These are phyloP conservation scores for Zoanthus gigantus DNA, from an alignment of 92 coral and sea anemone species.

Conservation along the genomic window DNA sequence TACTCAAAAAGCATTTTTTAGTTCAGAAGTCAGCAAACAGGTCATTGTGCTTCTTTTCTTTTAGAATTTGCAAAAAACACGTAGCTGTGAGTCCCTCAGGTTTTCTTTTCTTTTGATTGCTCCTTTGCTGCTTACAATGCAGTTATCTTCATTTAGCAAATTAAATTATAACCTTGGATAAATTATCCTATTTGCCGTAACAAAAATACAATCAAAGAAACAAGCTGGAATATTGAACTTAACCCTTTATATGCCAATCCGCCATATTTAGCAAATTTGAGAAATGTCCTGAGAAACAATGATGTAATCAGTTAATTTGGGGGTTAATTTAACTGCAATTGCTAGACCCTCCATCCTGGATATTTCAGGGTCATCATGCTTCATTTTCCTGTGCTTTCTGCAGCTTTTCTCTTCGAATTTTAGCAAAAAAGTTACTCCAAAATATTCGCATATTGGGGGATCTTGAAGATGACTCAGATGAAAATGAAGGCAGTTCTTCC, in stretches of 20 bases:
- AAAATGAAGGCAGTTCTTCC: neutral
- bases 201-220: too few relatives aligned
- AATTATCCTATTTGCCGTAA: too few relatives aligned
- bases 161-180: too few relatives aligned
- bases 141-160: too few relatives aligned
- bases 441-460: neutral
- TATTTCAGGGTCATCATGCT: neutral
- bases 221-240: neutral
- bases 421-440: neutral
- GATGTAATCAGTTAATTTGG: conserved; percentile 21
- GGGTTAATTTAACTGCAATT: conserved; percentile 10
- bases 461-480: conserved; percentile 9
- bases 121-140: too few relatives aligned
- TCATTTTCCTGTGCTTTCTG: conserved; percentile 11
- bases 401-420: neutral
- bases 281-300: conserved; percentile 14
- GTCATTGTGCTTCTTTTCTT: too few relatives aligned
- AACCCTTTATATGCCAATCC: neutral
- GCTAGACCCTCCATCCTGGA: neutral
- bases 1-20: conserved; percentile 52
- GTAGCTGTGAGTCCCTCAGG: too few relatives aligned
- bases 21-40: conserved; percentile 8
- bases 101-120: too few relatives aligned
- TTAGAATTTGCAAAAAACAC: too few relatives aligned
- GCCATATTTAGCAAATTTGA: neutral